Evolutionary conservation across 2,113 vertebrate species (phyloP).

Genomic region (Perca flavescens): DNA sequence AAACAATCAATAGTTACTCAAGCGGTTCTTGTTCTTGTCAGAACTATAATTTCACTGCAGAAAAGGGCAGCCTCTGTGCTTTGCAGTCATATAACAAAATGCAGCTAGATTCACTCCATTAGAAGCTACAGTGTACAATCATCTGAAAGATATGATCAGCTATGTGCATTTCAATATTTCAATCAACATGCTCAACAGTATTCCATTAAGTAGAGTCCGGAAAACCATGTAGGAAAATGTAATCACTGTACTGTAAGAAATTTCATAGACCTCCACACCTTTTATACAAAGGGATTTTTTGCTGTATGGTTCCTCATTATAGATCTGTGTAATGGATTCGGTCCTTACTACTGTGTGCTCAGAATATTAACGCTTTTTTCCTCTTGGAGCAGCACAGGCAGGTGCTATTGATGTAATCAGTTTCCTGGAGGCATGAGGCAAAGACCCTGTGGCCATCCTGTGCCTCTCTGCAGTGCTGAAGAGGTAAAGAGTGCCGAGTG

Average conservation of each 20-base stretch:
- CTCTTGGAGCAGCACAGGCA: slow-evolving; percentile 52
- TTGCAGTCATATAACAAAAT: slow-evolving; percentile 63
- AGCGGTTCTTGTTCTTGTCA: slow-evolving; percentile 30
- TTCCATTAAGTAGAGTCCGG: slow-evolving; percentile 34
- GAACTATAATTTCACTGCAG: slow-evolving; percentile 31
- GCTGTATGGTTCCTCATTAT: slow-evolving; percentile 66
- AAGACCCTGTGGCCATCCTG: slow-evolving; percentile 69
- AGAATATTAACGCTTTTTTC: slow-evolving; percentile 78
- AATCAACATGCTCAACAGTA: slow-evolving; percentile 17
- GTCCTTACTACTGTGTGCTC: slow-evolving; percentile 65
- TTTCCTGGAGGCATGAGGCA: slow-evolving; percentile 71
- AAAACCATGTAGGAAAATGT: slow-evolving; percentile 37
- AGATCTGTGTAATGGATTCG: slow-evolving; percentile 74
- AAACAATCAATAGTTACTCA: slow-evolving; percentile 67
- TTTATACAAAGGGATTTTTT: slow-evolving; percentile 26
- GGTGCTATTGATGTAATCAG: slow-evolving; percentile 83
- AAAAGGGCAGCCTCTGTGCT: slow-evolving; percentile 34
- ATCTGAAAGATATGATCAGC: slow-evolving; percentile 31
- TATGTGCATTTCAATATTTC: slow-evolving; percentile 55
- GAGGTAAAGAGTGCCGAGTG: slow-evolving; percentile 71
- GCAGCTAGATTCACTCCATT: slow-evolving; percentile 53
- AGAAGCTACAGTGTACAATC: slow-evolving; percentile 25
- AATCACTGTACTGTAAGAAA: slow-evolving; percentile 39
- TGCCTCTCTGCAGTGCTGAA: slow-evolving; percentile 65
- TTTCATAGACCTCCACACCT: slow-evolving; percentile 22